Percentiles rank a stretch among this genome's conserved stretches.
phyloP scores from a whole-genome alignment of 2,113 vertebrate species.

The Hystrix brachyura region DNA sequence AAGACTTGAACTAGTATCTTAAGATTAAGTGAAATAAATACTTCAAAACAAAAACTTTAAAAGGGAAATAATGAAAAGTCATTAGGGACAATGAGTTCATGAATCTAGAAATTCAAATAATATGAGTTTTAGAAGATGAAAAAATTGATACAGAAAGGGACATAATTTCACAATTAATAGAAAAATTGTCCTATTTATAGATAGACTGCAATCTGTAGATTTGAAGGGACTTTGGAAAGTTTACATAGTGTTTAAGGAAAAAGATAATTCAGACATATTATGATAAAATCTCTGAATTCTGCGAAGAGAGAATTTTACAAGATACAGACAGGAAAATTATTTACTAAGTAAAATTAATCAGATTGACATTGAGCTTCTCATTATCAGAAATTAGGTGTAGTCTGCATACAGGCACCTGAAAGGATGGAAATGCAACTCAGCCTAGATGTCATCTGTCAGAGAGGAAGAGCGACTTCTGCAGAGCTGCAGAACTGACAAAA shows the following conservation, averaged over 20 bases:
- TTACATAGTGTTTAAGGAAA: background rate
- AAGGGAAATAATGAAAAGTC: background rate
- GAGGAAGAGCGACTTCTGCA: background rate
- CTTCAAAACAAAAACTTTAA: background rate
- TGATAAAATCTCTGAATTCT: slow-evolving; percentile 17
- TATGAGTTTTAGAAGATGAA: background rate
- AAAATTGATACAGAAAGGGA: background rate
- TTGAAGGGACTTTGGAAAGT: background rate
- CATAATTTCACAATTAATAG: slow-evolving; percentile 26
- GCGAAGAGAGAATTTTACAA: background rate
- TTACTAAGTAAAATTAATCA: background rate
- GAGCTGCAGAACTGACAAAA: background rate
- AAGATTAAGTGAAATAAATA: background rate
- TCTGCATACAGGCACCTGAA: background rate
- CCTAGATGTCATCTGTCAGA: background rate
- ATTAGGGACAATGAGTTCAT: background rate
- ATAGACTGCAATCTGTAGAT: background rate
- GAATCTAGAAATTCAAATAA: background rate
- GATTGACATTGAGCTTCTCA: background rate
- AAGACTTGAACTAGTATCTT: background rate
- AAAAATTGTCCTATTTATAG: background rate
- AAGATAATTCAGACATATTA: background rate
- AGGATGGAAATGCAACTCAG: background rate
- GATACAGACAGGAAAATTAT: background rate
- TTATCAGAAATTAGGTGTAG: background rate